Evolutionary conservation across 2,888 invertebrate genomes (phyloP), one percentile per base, ranked within the genome.

Genomic region (Hetaerina titia): DNA sequence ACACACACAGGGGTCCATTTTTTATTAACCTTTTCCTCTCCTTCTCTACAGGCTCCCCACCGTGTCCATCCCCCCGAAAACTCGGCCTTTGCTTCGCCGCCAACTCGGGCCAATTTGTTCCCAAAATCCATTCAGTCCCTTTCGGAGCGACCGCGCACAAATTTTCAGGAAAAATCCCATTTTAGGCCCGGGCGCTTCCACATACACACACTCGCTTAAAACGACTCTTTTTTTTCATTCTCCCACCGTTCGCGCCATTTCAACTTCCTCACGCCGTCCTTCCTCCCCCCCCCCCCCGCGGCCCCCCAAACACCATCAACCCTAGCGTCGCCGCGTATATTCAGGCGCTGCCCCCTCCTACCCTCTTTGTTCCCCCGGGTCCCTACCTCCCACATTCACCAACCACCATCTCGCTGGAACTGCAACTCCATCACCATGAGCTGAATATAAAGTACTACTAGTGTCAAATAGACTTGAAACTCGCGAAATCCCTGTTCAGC

Each of bases 401-500:
- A 57, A n/a, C 58, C 89, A 58, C 57, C 9, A 9, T 2, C 89
- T 58, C 89, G 9, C 81, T 5, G n/a, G 2, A n/a, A 89, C 89
- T 89, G 57, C 89, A 56, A 13, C 89, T 89, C 58, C 89, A 56
- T 58, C 58, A 22, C 57, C 58, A 58, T n/a, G 89, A 88, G n/a
- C 89, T 56, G 89, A 57, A 89, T 89, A 57, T 89, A 58, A 89
- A 89, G 89, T 58, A 58, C 89, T 89, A 89, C 22, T 45, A 58
- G 57, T 89, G 58, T 57, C 89, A 89, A 58, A 89, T 57, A 89
- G n/a, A 58, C 89, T 89, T 57, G 57, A 58, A 89, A 89, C 89
- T 89, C 89, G 57, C 89, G n/a, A 89, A 89, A 45, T 89, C 57
- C 89, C 89, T 89, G 57, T 88, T 88, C 88, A 57, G n/a, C 58